These are phyloP conservation scores for Neoniphon sammara DNA, from an alignment of 2,797 vertebrate species.

Conservation along the genomic window DNA sequence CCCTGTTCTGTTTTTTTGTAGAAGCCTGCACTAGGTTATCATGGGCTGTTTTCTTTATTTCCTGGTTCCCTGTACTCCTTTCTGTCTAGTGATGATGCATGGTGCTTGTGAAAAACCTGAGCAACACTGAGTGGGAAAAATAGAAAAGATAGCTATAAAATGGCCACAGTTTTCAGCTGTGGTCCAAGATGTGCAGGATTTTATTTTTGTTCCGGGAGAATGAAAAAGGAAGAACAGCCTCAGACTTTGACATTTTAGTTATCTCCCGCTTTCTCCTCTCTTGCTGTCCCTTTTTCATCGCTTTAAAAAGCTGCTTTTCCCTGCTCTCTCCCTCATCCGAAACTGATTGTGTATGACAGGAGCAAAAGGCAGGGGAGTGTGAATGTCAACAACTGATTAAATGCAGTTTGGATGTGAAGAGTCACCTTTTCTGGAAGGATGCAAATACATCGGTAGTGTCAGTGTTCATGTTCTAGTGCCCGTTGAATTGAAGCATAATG, in stretches of 20 bases:
- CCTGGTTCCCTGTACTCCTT: conserved; percentile 18
- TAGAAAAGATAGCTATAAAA: conserved; percentile 40
- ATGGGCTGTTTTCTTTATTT: conserved; percentile 47
- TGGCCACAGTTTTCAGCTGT: conserved; percentile 44
- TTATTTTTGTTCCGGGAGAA: conserved; percentile 5
- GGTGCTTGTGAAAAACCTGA: conserved; percentile 64
- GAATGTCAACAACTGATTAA: conserved; percentile 68
- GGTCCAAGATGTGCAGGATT: conserved; percentile 33
- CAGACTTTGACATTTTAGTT: conserved; percentile 62
- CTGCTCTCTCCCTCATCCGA: conserved; percentile 33
- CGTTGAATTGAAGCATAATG: conserved; percentile 41
- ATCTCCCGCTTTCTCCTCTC: conserved; percentile 23
- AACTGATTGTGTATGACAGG: conserved; percentile 56
- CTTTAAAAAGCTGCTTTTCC: conserved; percentile 38
- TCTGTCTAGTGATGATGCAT: conserved; percentile 61
- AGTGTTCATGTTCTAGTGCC: conserved; percentile 13
- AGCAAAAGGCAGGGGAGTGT: conserved; percentile 45
- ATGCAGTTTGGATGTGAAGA: conserved; percentile 35
- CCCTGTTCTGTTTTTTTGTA: conserved; percentile 32
- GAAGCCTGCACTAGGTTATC: conserved; percentile 42
- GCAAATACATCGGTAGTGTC: conserved; percentile 25
- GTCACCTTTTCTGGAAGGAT: conserved; percentile 22
- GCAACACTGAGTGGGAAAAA: conserved; percentile 32
- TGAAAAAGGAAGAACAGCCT: conserved; percentile 21
- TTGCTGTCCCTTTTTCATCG: conserved; percentile 4